Percentiles rank a stretch among this genome's conserved stretches.
phyloP scores from a whole-genome alignment of 2,888 invertebrate genomes.

The Protonemura montana region DNA sequence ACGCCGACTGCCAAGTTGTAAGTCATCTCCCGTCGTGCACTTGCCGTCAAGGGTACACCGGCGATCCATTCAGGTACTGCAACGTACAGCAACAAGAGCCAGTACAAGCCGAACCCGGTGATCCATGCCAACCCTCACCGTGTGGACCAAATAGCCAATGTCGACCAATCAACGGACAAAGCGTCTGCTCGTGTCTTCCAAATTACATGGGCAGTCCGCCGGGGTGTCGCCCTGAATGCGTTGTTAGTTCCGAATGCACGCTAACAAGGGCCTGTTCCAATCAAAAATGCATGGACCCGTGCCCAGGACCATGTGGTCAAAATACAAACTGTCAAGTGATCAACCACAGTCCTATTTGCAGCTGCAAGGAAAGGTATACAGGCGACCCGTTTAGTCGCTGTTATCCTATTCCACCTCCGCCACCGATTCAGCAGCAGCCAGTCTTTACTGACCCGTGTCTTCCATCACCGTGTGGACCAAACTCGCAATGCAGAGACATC shows the following conservation, averaged over 20 bases:
- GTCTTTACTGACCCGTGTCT: conserved; percentile 62
- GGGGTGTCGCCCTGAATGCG: conserved; percentile 55
- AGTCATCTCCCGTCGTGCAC: conserved; percentile 73
- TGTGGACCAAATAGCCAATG: conserved; percentile 59
- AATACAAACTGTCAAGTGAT: conserved; percentile 76
- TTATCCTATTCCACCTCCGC: conserved; percentile 59
- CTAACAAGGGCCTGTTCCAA: conserved; percentile 57
- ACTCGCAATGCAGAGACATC: conserved; percentile 58
- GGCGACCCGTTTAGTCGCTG: conserved; percentile 83
- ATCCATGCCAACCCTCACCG: conserved; percentile 74
- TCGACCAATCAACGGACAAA: conserved; percentile 55
- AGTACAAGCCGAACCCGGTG: conserved; percentile 59
- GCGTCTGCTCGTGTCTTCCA: conserved; percentile 54
- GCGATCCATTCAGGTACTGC: conserved; percentile 74
- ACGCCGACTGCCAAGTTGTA: conserved; percentile 71
- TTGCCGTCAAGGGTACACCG: conserved; percentile 68
- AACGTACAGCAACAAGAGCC: conserved; percentile 54
- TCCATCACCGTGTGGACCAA: conserved; percentile 70
- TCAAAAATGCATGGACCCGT: conserved; percentile 57
- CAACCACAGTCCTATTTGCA: conserved; percentile 82
- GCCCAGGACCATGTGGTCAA: conserved; percentile 56
- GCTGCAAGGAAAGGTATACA: conserved; percentile 71
- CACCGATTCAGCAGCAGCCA: conserved; percentile 56
- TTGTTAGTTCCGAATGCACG: conserved; percentile 56
- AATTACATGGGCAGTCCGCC: conserved; percentile 58